Evolutionary conservation across 2,113 vertebrate genomes (phyloP), one percentile per base, ranked within the genome.

Genomic region (Labeo catla): DNA sequence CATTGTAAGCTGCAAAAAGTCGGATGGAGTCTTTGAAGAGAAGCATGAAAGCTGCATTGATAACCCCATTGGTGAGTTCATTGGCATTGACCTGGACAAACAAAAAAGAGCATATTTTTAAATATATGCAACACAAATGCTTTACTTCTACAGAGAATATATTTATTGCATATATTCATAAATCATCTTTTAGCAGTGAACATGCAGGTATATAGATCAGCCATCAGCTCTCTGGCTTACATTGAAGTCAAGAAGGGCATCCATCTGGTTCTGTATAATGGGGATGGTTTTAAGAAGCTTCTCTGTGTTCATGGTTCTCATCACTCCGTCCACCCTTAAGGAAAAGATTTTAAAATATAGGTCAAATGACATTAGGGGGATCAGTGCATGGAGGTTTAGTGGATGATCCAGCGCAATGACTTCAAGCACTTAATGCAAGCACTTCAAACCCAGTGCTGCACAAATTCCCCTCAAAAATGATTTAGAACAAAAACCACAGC

Each of bases 11-110:
- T 76, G 98, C 98, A 10, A 99, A 99, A 91, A 99, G 97, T 94
- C 98, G 95, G 94, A 99, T 99, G 92, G 98, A 97, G 93, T 99
- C 98, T 97, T 99, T 99, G 96, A 99, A 99, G 88, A 99, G 97
- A 39, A 99, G 97, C 98, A 99, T 99, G 95, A 99, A 99, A 91
- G 97, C 97, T 93, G 98, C 97, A 91, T 99, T 99, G 95, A 99
- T 99, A 91, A 99, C 97, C 88, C 98, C 98, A 91, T 99, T 99
- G 92, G 98, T 98, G 90, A 99, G 97, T 93, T 99, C 98, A 84
- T 99, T 99, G 94, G 97, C 98, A 95, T 98, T 99, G 93, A 99
- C 98, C 98, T 99, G 87, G 45, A 73, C 70, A 84, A 6, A 84
- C 21, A 83, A 47, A n/a, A 74, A 82, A 4, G 34, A 6, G 0